Evolutionary conservation across 2,888 invertebrate species (phyloP).

Genomic region (Nomada fucata): DNA sequence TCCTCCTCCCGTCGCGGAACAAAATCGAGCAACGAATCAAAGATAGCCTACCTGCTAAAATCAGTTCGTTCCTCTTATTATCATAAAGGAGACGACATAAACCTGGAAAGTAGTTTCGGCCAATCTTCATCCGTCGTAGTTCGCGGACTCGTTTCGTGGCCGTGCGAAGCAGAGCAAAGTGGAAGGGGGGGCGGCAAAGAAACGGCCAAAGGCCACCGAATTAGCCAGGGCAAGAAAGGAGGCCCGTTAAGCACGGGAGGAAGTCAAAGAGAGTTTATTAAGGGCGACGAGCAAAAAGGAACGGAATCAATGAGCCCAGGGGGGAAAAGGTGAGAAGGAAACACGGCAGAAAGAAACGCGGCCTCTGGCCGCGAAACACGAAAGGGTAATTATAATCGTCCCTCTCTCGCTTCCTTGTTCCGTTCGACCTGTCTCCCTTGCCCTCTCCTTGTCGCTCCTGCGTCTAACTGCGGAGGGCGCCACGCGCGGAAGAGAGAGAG

Average conservation of each 20-base stretch:
- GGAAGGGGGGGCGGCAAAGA: neutral
- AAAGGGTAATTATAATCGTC: constrained; percentile 72
- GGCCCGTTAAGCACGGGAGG: constrained; percentile 6
- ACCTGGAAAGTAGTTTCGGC: no score
- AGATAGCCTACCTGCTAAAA: no score
- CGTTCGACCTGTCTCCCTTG: constrained; percentile 10
- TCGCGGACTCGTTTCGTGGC: no score
- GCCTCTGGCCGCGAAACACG: constrained; percentile 38
- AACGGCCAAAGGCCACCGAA: neutral
- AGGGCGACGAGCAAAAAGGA: constrained; percentile 20
- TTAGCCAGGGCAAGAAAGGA: constrained; percentile 6
- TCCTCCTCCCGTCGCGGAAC: no score
- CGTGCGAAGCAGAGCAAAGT: no score
- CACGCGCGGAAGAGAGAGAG: constrained; percentile 37
- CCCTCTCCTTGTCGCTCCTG: constrained; percentile 38
- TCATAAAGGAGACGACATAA: no score
- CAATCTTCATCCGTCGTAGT: no score
- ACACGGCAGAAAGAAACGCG: constrained; percentile 40
- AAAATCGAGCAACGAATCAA: no score
- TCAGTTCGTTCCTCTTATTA: no score
- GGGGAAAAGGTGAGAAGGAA: constrained; percentile 19
- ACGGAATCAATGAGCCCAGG: constrained; percentile 27
- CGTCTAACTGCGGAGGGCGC: constrained; percentile 58
- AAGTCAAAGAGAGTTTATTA: constrained; percentile 36
- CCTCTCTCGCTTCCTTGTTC: constrained; percentile 31